Evolutionary conservation across 2,888 invertebrate species (phyloP).

Genomic region (Diaphora mendica): DNA sequence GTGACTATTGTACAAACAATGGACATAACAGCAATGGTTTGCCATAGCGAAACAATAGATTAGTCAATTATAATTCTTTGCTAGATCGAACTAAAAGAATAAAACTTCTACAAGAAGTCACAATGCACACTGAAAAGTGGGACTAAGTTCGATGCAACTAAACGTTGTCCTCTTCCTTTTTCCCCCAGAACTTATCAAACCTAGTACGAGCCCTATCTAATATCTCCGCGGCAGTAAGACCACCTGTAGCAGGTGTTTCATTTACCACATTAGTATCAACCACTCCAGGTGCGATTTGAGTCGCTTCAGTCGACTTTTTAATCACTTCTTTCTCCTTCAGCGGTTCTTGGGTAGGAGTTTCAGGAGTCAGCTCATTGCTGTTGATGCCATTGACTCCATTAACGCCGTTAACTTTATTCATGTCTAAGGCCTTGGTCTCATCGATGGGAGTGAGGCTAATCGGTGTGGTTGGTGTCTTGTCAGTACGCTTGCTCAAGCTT

Average conservation of each 20-base stretch:
- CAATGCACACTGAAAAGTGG: constrained; percentile 60
- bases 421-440: constrained; percentile 80
- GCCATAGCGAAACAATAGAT: constrained; percentile 3
- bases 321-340: constrained; percentile 73
- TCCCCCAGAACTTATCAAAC: constrained; percentile 95
- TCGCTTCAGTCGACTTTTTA: constrained; percentile 82
- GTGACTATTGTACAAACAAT: constrained; percentile 42
- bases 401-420: constrained; percentile 77
- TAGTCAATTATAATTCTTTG: background rate
- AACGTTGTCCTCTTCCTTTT: constrained; percentile 88
- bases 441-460: constrained; percentile 83
- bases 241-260: constrained; percentile 73
- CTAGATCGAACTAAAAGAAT: background rate
- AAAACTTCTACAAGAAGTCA: constrained; percentile 40
- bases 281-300: constrained; percentile 85
- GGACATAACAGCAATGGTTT: background rate
- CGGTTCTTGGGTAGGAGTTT: constrained; percentile 74
- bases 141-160: constrained; percentile 58
- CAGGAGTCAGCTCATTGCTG: constrained; percentile 78
- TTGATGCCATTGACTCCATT: constrained; percentile 51
- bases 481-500: constrained; percentile 81
- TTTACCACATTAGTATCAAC: constrained; percentile 85
- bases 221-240: constrained; percentile 90
- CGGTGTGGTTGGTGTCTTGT: constrained; percentile 84
- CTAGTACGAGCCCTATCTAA: constrained; percentile 93